These are phyloP conservation scores for Cercopithecus mona DNA, from an alignment of 2,113 vertebrate species.

Conservation along the genomic window DNA sequence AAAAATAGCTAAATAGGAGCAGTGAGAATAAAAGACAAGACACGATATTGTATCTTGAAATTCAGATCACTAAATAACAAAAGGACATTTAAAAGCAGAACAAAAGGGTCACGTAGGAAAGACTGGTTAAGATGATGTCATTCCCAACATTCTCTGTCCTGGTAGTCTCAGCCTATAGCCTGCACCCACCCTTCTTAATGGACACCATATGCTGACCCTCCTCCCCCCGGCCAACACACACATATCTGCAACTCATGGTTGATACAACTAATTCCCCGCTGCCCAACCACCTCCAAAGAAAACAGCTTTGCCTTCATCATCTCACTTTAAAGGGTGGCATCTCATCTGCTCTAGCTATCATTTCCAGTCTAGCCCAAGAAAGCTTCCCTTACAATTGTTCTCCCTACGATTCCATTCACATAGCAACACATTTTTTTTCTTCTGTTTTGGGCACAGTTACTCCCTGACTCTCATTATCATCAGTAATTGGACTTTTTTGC, in stretches of 20 bases:
- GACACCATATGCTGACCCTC: neutral
- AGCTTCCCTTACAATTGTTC: constrained; percentile 31
- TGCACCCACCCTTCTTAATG: neutral
- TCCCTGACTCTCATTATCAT: constrained; percentile 58
- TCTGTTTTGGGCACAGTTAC: constrained; percentile 45
- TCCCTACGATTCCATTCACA: constrained; percentile 51
- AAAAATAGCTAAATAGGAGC: neutral
- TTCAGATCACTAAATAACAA: neutral
- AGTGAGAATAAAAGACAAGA: neutral
- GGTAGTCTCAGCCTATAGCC: too few relatives aligned
- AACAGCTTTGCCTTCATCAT: neutral
- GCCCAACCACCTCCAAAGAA: neutral
- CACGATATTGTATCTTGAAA: neutral
- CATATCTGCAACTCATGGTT: neutral
- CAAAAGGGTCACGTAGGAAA: neutral
- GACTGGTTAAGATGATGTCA: neutral
- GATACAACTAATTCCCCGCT: neutral
- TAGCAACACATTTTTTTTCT: constrained; percentile 31
- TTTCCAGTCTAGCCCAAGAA: neutral
- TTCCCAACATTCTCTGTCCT: neutral
- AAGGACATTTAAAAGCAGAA: neutral
- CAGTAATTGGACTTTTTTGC: constrained; percentile 51
- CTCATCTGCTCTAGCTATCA: neutral
- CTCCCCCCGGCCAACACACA: neutral
- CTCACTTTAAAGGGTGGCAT: neutral